Evolutionary conservation across 2,797 vertebrate species (phyloP).

Genomic region (Ctenopoma multispine): DNA sequence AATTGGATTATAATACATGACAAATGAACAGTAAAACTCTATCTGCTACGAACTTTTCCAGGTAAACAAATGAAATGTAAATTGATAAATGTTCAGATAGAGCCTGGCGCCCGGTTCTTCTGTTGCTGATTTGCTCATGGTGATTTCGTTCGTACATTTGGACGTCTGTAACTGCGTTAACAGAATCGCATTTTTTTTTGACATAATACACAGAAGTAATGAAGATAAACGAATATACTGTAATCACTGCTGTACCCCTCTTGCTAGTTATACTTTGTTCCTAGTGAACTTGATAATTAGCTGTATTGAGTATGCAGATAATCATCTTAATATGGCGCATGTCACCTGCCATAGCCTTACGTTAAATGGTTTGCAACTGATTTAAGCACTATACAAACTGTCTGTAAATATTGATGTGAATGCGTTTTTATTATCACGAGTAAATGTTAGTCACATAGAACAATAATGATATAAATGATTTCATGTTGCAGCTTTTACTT

Average conservation of each 20-base stretch:
- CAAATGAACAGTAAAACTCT: rapidly evolving
- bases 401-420: neutral
- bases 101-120: neutral
- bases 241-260: no score
- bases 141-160: neutral
- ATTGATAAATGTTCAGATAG: neutral
- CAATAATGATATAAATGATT: no score
- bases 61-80: neutral
- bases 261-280: neutral
- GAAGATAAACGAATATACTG: no score
- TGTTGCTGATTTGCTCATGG: neutral
- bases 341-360: neutral
- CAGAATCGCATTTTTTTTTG: neutral
- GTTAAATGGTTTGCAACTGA: neutral
- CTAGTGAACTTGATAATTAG: neutral
- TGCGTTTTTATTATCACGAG: neutral
- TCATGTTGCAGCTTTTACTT: no score
- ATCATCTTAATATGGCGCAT: neutral
- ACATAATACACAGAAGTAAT: no score
- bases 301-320: neutral
- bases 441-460: neutral
- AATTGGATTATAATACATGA: neutral
- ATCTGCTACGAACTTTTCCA: rapidly evolving
- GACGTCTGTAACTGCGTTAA: neutral
- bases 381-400: neutral